These are phyloP conservation scores for Noturus placidus DNA, from an alignment of 2,113 vertebrate genomes.

Conservation along the genomic window DNA sequence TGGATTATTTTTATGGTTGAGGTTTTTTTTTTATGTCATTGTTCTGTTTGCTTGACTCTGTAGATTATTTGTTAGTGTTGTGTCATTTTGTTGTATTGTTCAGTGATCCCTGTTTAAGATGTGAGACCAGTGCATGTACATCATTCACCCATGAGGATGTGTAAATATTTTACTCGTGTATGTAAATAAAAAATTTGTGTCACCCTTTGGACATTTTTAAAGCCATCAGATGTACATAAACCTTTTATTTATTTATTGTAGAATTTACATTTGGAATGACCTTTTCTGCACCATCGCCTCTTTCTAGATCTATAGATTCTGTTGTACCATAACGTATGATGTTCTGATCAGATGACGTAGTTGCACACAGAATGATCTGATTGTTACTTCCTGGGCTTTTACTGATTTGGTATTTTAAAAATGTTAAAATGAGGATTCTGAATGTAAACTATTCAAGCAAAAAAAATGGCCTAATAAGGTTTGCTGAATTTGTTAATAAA, in stretches of 20 bases:
- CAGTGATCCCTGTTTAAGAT: not conserved
- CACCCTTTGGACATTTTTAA: slow-evolving; percentile 53
- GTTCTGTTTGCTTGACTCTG: not conserved
- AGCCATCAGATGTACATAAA: slow-evolving; percentile 63
- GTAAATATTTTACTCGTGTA: slow-evolving; percentile 63
- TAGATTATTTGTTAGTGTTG: not conserved
- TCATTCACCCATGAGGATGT: slow-evolving; percentile 37
- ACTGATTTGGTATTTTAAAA: not conserved
- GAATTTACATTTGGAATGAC: slow-evolving; percentile 28
- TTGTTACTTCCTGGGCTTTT: not conserved
- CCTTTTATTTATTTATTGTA: slow-evolving; percentile 73
- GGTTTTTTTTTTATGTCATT: not conserved
- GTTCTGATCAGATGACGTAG: slow-evolving; percentile 13
- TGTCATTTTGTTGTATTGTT: not conserved
- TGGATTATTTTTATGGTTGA: not conserved
- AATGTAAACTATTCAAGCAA: not conserved
- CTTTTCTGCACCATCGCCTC: not conserved
- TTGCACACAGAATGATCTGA: not conserved
- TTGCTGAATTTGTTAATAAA: not conserved
- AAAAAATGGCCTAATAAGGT: not conserved
- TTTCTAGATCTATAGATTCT: not conserved
- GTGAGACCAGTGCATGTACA: not conserved
- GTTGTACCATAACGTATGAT: not conserved
- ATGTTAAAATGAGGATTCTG: not conserved
- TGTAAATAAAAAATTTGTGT: slow-evolving; percentile 58